These are phyloP conservation scores for Lasioglossum villosulum DNA, from an alignment of 2,888 invertebrate genomes.

Conservation along the genomic window DNA sequence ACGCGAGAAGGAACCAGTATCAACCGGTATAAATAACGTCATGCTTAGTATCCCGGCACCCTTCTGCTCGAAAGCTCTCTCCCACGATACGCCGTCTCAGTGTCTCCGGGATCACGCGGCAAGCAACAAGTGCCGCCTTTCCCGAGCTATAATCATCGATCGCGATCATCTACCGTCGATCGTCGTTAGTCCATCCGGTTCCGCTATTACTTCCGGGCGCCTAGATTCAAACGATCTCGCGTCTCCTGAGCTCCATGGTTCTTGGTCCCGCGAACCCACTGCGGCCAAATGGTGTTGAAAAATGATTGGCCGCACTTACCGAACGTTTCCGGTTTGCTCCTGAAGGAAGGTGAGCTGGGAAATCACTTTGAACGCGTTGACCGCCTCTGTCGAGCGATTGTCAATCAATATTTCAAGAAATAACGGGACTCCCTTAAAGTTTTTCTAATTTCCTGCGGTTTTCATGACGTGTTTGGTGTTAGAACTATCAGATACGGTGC, in stretches of 20 bases:
- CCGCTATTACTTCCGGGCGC: neutral
- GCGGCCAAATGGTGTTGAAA: conserved; percentile 55
- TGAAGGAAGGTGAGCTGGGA: conserved; percentile 70
- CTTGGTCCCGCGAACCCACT: neutral
- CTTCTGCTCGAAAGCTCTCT: conserved; percentile 15
- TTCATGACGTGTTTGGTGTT: neutral
- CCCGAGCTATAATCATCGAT: conserved; percentile 27
- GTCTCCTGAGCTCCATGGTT: neutral
- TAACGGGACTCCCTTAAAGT: neutral
- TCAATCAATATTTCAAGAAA: neutral
- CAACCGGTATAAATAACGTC: conserved; percentile 70
- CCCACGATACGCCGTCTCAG: conserved; percentile 55
- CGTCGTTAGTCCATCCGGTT: neutral
- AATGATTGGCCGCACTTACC: conserved; percentile 53
- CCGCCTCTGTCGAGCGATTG: neutral
- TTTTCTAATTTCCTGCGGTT: neutral
- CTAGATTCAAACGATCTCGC: neutral
- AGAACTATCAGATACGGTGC: neutral
- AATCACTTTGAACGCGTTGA: neutral
- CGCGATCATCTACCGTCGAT: conserved; percentile 15
- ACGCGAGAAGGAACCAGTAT: conserved; percentile 49
- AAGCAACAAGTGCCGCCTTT: conserved; percentile 72
- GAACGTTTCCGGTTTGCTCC: conserved; percentile 64
- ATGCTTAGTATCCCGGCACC: conserved; percentile 36
- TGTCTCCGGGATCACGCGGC: conserved; percentile 63